phyloP scores from a whole-genome alignment of 2,797 vertebrate species.

The Microcaecilia unicolor region DNA sequence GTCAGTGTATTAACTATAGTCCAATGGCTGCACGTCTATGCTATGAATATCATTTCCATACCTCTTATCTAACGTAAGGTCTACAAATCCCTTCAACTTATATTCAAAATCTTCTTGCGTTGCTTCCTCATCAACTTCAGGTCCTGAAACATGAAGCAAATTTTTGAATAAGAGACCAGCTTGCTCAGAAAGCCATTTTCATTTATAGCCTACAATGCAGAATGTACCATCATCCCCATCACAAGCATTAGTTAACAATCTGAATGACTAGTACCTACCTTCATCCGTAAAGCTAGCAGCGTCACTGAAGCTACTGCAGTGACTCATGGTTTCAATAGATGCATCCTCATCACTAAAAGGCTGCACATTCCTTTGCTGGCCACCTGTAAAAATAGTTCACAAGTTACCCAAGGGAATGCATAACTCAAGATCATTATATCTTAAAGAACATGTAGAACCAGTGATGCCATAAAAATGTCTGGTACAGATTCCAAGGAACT shows the following conservation, averaged over 20 bases:
- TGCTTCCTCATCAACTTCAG: slow-evolving; percentile 76
- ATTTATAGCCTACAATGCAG: too few species aligned
- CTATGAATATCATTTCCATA: too few species aligned
- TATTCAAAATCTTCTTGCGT: slow-evolving; percentile 91
- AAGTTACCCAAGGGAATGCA: neutral
- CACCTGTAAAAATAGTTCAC: slow-evolving; percentile 51
- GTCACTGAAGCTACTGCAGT: slow-evolving; percentile 94
- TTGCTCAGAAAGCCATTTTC: too few species aligned
- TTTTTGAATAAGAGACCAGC: too few species aligned
- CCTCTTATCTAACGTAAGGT: slow-evolving; percentile 94
- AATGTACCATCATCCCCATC: too few species aligned
- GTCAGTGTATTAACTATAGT: too few species aligned
- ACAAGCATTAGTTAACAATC: neutral
- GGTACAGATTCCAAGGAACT: too few species aligned
- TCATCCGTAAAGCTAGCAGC: slow-evolving; percentile 81
- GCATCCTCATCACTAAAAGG: slow-evolving; percentile 95
- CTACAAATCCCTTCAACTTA: slow-evolving; percentile 90
- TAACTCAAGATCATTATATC: too few species aligned
- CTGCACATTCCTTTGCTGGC: slow-evolving; percentile 78
- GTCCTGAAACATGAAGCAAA: too few species aligned
- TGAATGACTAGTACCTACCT: slow-evolving; percentile 50
- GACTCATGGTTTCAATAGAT: slow-evolving; percentile 94
- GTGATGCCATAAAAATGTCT: too few species aligned
- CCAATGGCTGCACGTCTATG: too few species aligned
- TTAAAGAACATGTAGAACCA: too few species aligned